Conservation (phyloP, 2,888 invertebrate species). For the Halictus quadricinctus region DNA sequence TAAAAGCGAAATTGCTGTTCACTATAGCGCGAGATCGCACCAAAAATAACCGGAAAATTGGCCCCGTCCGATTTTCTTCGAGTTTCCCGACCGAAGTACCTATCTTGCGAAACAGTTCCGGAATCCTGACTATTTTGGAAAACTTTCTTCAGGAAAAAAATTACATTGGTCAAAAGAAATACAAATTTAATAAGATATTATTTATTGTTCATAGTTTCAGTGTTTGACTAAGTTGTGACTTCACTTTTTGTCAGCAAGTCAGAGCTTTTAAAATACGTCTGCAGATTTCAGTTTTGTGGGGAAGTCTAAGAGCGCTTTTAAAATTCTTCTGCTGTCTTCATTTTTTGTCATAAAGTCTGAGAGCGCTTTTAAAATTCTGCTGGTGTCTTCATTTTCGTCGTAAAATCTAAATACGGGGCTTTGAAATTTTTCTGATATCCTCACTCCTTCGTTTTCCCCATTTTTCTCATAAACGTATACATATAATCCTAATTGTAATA, state of each 20-base stretch:
- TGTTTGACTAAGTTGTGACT: neutral
- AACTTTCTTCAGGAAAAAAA: neutral
- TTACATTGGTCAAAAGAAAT: neutral
- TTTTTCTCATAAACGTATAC: neutral
- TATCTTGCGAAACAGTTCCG: neutral
- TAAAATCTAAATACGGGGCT: neutral
- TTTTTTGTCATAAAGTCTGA: neutral
- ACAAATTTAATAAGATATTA: neutral
- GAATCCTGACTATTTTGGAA: neutral
- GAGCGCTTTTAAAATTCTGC: neutral
- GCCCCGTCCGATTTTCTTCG: neutral
- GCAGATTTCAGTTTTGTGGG: neutral
- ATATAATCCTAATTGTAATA: neutral
- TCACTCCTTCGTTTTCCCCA: neutral
- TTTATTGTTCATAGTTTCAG: neutral
- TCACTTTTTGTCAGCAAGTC: neutral
- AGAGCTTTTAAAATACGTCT: neutral
- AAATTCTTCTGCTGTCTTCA: neutral
- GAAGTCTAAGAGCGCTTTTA: neutral
- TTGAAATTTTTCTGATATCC: neutral
- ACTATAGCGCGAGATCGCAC: neutral
- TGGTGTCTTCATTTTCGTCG: neutral
- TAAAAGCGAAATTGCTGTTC: slow-evolving; percentile 5
- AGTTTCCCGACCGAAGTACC: neutral
- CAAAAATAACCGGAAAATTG: neutral